Conservation (phyloP, 2,113 vertebrate species). For the Maccullochella peelii region DNA sequence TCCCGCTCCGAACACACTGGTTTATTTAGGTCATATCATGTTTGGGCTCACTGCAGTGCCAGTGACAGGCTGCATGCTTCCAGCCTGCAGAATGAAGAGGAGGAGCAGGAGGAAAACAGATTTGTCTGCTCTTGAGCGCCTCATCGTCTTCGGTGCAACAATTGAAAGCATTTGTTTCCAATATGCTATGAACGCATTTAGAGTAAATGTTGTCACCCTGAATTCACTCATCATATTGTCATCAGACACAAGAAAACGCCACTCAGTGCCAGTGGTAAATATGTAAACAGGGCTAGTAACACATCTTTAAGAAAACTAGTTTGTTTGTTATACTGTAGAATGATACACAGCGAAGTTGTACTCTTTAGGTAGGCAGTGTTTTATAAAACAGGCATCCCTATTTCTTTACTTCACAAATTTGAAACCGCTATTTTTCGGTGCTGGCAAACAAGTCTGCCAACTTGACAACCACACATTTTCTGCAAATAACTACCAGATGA, state of each 20-base stretch:
- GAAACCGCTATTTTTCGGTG: conserved; percentile 10
- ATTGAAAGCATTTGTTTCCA: conserved; percentile 2
- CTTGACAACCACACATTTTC: conserved; percentile 25
- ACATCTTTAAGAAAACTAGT: not conserved
- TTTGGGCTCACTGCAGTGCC: conserved; percentile 74
- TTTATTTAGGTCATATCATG: conserved; percentile 83
- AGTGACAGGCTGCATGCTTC: conserved; percentile 66
- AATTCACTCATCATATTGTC: not conserved
- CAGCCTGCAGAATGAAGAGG: conserved; percentile 51
- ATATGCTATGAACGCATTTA: too few relatives aligned
- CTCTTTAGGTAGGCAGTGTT: not conserved
- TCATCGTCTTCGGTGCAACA: conserved; percentile 16
- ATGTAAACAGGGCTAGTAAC: not conserved
- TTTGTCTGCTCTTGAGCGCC: conserved; percentile 19
- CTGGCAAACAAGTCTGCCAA: not conserved
- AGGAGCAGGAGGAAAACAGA: conserved; percentile 51
- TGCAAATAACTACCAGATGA: conserved; percentile 26
- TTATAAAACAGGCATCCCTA: not conserved
- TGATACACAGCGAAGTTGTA: not conserved
- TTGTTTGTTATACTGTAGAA: not conserved
- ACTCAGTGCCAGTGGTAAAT: too few relatives aligned
- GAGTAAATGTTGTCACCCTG: not conserved
- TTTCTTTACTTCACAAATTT: not conserved
- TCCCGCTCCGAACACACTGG: conserved; percentile 26
- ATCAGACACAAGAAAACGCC: not conserved